Evolutionary conservation across 2,888 invertebrate genomes (phyloP), one percentile per base, ranked within the genome.

Genomic region (Polyploca ridens): DNA sequence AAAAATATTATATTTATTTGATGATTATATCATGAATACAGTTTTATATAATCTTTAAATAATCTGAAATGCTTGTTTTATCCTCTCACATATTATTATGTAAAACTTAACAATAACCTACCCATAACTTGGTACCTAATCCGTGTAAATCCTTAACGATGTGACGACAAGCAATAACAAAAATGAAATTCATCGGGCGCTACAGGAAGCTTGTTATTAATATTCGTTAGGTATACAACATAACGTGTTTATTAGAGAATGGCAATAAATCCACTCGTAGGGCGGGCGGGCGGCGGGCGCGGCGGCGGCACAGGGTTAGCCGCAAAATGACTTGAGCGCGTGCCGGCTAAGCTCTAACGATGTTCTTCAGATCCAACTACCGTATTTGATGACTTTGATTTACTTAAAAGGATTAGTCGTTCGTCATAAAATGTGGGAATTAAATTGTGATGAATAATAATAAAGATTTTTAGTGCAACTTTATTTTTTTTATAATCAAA

Each of bases 231-330:
- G 83, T 84, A 81, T 79, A 82, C 82, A 81, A 79, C 81, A 84
- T 84, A 88, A 92, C 89, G 90, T 91, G 91, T 91, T 91, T 91
- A 92, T 92, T 91, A 92, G 87, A 85, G 85, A 79, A 80, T 77
- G 82, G 84, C 86, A 85, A 88, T 90, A 90, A 90, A 90, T 87
- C 84, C 79, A 75, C 73, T 70, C 75, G 77, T n/a, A n/a, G 54
- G 54, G 16, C 16, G 54, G 49, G 49, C 16, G 16, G 54, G 19
- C 8, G 76, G 78, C 79, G 74, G 69, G 66, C 41, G 64, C 59
- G 73, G 71, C 69, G 67, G 66, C 68, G 64, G 54, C n/a, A 14
- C 74, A 69, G 75, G 85, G 86, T 85, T 85, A 83, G 82, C 90
- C 91, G 77, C 91, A 87, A 84, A 90, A 90, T 87, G 90, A 84